phyloP scores from a whole-genome alignment of 2,888 invertebrate genomes.

The Aproaerema taeniolella region DNA sequence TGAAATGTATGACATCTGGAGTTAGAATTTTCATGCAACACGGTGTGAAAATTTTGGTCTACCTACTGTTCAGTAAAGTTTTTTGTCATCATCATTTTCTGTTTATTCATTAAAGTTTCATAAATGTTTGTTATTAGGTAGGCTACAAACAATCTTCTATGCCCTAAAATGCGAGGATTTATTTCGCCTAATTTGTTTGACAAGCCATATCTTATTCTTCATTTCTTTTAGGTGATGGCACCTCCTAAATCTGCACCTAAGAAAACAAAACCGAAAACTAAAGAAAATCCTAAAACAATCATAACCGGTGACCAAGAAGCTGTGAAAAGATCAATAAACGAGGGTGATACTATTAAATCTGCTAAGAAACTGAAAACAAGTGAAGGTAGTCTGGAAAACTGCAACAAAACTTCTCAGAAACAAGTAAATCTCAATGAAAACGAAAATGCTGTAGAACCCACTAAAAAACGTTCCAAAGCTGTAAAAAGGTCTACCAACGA shows the following conservation, averaged over 20 bases:
- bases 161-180: too few species aligned
- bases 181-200: too few species aligned
- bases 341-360: slow-evolving; percentile 12
- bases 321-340: background rate
- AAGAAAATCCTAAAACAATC: slow-evolving; percentile 24
- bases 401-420: slow-evolving; percentile 9
- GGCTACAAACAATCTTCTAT: background rate
- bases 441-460: background rate
- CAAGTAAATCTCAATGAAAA: background rate
- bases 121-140: background rate
- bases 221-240: slow-evolving; percentile 36
- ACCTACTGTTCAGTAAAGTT: background rate
- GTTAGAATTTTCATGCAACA: too few species aligned
- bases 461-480: background rate
- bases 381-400: slow-evolving; percentile 8
- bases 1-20: too few species aligned
- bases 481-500: background rate
- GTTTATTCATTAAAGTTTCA: background rate
- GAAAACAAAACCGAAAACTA: slow-evolving; percentile 39
- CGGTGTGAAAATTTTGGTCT: background rate
- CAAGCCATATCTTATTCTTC: background rate
- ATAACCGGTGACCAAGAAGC: background rate
- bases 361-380: slow-evolving; percentile 3
- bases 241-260: slow-evolving; percentile 55
- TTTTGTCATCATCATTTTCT: background rate